These are phyloP conservation scores for Tetramorium alpestre DNA, from an alignment of 1,140 invertebrate genomes.

Conservation along the genomic window DNA sequence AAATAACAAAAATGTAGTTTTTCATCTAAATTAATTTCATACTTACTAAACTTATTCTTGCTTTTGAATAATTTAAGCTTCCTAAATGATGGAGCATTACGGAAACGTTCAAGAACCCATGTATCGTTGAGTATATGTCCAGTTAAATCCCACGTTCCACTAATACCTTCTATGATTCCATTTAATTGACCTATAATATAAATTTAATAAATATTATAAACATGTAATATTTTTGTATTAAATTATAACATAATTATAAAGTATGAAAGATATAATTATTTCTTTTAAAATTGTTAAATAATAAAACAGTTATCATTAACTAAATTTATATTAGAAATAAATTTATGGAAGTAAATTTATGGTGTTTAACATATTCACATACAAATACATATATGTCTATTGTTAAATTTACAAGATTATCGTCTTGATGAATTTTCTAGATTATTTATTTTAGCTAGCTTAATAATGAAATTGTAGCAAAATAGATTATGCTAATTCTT, in stretches of 20 bases:
- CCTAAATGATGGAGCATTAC: no score
- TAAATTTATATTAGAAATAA: neutral
- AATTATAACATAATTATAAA: no score
- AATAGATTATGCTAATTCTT: no score
- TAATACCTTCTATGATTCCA: neutral
- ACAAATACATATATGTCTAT: neutral
- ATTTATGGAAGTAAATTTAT: no score
- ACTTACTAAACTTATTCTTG: no score
- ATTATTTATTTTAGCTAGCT: no score
- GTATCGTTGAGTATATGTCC: neutral
- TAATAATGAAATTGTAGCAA: no score
- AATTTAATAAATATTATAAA: neutral
- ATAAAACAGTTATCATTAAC: neutral
- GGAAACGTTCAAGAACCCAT: neutral
- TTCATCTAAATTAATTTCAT: neutral
- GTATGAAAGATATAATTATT: no score
- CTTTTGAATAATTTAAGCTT: no score
- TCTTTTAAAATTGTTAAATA: neutral
- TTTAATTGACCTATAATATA: neutral
- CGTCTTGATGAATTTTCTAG: no score
- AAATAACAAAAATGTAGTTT: neutral
- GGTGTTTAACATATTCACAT: neutral
- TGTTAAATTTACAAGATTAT: neutral
- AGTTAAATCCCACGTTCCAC: neutral
- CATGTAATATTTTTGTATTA: no score